Base-by-base conservation (phyloP, 92 coral and sea anemone species). In the Zoanthus sociatus region DNA sequence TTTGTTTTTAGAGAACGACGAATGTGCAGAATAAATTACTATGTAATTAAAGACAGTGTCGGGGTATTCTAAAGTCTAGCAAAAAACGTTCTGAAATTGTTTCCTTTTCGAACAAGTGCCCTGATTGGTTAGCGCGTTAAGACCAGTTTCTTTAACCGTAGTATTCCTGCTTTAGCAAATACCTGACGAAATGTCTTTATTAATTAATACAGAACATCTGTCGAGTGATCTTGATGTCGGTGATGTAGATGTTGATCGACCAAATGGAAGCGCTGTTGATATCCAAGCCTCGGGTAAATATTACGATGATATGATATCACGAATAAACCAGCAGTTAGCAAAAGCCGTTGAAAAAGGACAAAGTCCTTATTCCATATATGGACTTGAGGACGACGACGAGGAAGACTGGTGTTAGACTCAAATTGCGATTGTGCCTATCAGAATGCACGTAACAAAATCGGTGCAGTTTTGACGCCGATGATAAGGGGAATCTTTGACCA, bases 351-450 rank as follows among this genome's bases (percentile, higher is more conserved):
- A 90, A 26, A 87, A 91, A 63, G 98, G 98, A 20, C 93, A 94
- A 66, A 95, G 98, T 85, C 98, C 98, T 30, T 95, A 95, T 84
- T 95, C 94, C 83, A 90, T 94, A 77, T 97, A 95, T 86, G 99
- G 98, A 7, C 56, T 97, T 90, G 97, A 92, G 54, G 98, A 94
- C 44, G 96, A 97, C 63, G 99, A 97, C 73, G 99, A 93, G 46
- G 96, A 93, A 70, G 99, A 97, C 75, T 97, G 99, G 99, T 97
- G 99, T 91, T 97, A 79, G 47, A 18, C 13, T 8, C 32, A 4
- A 67, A 14, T 12, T 33, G 74, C 45, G 12, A 14, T 69, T 30
- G 47, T 14, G 33, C 42, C n/a, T 16, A 18, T 8, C 10, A 33
- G 26, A 67, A 20, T 30, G 10, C 13, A 67, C 9, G 1, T 11